Conservation (phyloP, 2,888 invertebrate species). For the Odontomyia ornata region DNA sequence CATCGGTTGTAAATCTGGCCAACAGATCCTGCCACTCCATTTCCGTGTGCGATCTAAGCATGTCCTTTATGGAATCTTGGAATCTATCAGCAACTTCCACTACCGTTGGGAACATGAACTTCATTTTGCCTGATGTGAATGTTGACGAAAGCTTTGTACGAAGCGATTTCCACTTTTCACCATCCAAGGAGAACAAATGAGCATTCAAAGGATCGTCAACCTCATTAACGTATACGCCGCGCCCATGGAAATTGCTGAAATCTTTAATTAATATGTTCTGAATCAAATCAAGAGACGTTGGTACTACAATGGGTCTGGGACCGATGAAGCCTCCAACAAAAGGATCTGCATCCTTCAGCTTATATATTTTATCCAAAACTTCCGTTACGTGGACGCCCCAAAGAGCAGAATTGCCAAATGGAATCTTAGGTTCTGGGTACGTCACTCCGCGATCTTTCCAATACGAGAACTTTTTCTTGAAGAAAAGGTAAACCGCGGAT, state of each 20-base stretch:
- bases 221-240: constrained; percentile 51
- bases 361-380: too few relatives aligned
- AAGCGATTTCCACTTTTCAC: constrained; percentile 58
- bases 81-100: neutral
- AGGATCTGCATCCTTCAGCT: neutral
- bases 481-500: too few relatives aligned
- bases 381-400: too few relatives aligned
- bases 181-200: neutral
- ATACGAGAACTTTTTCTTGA: neutral
- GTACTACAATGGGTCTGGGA: neutral
- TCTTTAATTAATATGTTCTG: neutral
- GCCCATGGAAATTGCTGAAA: neutral
- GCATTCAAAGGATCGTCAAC: neutral
- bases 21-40: neutral
- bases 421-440: too few relatives aligned
- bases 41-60: neutral
- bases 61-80: neutral
- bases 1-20: too few relatives aligned
- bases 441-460: too few relatives aligned
- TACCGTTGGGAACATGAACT: too few relatives aligned
- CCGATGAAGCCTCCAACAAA: neutral
- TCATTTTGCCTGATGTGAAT: too few relatives aligned
- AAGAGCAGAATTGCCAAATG: too few relatives aligned
- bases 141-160: constrained; percentile 54
- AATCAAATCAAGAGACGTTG: neutral